These are phyloP conservation scores for human DNA, from an alignment of 2,113 vertebrate genomes.

Conservation along the genomic window DNA sequence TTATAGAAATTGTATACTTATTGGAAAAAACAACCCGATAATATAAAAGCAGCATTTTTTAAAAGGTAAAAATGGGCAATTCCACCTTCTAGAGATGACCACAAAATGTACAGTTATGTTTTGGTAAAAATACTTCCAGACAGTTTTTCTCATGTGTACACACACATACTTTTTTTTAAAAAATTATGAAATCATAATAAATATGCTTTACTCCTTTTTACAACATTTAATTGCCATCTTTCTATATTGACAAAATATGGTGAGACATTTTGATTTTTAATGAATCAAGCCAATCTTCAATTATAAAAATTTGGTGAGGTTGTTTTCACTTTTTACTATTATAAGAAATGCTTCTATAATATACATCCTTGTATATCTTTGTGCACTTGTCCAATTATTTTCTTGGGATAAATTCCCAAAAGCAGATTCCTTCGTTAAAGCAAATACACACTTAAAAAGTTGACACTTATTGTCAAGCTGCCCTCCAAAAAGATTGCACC, in stretches of 20 bases:
- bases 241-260: neutral
- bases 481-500: neutral
- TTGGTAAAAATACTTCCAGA: neutral
- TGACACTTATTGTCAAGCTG: neutral
- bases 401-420: neutral
- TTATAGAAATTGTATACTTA: neutral
- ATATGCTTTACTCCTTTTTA: neutral
- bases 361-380: neutral
- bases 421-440: neutral
- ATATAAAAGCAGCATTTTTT: neutral
- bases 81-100: neutral
- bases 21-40: neutral
- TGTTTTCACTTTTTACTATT: neutral
- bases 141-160: neutral
- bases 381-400: neutral
- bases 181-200: neutral
- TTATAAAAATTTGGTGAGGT: neutral
- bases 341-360: neutral
- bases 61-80: neutral
- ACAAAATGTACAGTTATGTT: neutral
- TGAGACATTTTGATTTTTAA: neutral
- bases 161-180: neutral
- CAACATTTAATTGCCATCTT: neutral
- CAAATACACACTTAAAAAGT: conserved; percentile 6
- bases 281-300: neutral